Evolutionary conservation across 2,113 vertebrate species (phyloP).

Genomic region (Coptodon rendalli): DNA sequence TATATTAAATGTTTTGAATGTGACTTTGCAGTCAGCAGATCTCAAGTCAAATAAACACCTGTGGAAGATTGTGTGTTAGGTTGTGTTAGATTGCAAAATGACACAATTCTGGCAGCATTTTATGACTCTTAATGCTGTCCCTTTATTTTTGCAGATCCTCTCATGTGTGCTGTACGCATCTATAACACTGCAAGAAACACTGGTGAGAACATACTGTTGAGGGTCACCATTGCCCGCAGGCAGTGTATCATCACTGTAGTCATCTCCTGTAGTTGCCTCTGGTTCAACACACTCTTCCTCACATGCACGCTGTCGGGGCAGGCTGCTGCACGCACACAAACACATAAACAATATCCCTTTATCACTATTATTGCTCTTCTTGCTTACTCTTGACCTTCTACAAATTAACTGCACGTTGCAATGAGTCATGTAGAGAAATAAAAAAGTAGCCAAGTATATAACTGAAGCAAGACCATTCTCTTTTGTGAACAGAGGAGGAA

Average conservation of each 20-base stretch:
- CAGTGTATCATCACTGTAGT: conserved; percentile 56
- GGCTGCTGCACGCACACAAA: conserved; percentile 26
- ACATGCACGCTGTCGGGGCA: conserved; percentile 33
- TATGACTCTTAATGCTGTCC: neutral
- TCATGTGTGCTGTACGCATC: neutral
- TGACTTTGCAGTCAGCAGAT: neutral
- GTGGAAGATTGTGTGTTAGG: neutral
- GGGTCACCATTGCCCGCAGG: conserved; percentile 45
- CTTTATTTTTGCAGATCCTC: neutral
- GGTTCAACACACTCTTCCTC: conserved; percentile 61
- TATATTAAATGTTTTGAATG: neutral
- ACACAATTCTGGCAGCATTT: neutral
- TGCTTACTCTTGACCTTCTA: neutral
- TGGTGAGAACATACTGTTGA: conserved; percentile 56
- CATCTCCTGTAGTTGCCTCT: conserved; percentile 47
- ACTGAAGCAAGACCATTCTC: neutral
- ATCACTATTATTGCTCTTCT: conserved; percentile 1
- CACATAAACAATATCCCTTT: conserved; percentile 10
- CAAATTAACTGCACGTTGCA: conserved; percentile 5
- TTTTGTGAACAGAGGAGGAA: neutral
- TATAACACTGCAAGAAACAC: neutral
- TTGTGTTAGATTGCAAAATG: neutral
- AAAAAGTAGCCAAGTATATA: neutral
- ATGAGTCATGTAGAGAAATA: neutral
- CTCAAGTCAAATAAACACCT: neutral